These are phyloP conservation scores for Drosophila phalerata DNA, from an alignment of 2,888 invertebrate genomes.

Conservation along the genomic window DNA sequence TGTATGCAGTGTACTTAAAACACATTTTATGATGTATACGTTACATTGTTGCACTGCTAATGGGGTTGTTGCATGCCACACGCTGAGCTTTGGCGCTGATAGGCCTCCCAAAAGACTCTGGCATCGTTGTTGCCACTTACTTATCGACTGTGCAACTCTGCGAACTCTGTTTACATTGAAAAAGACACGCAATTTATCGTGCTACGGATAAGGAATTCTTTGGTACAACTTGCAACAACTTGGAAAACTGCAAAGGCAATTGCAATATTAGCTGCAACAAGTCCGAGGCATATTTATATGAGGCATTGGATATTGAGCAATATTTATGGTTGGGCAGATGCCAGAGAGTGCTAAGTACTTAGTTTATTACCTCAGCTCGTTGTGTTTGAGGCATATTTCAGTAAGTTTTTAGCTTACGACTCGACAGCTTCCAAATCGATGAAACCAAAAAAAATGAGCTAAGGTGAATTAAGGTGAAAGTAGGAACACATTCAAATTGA, in stretches of 20 bases:
- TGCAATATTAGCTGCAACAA: constrained; percentile 11
- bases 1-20: constrained; percentile 12
- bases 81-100: constrained; percentile 10
- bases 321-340: constrained; percentile 61
- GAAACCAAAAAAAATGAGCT: background rate
- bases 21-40: background rate
- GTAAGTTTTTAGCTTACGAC: constrained; percentile 15
- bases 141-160: constrained; percentile 8
- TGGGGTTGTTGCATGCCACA: constrained; percentile 49
- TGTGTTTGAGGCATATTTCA: background rate
- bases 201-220: constrained; percentile 24
- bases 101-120: constrained; percentile 25
- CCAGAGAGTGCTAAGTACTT: constrained; percentile 45
- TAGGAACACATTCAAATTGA: background rate
- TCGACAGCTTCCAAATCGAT: background rate
- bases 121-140: constrained; percentile 32
- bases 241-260: constrained; percentile 9
- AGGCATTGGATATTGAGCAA: constrained; percentile 25
- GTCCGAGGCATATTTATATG: constrained; percentile 26
- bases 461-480: background rate
- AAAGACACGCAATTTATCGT: constrained; percentile 64
- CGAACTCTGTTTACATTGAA: constrained; percentile 48
- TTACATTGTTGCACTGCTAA: constrained; percentile 29
- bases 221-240: constrained; percentile 1
- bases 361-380: constrained; percentile 33